phyloP scores from a whole-genome alignment of 2,797 vertebrate genomes.

The Borostomias antarcticus region DNA sequence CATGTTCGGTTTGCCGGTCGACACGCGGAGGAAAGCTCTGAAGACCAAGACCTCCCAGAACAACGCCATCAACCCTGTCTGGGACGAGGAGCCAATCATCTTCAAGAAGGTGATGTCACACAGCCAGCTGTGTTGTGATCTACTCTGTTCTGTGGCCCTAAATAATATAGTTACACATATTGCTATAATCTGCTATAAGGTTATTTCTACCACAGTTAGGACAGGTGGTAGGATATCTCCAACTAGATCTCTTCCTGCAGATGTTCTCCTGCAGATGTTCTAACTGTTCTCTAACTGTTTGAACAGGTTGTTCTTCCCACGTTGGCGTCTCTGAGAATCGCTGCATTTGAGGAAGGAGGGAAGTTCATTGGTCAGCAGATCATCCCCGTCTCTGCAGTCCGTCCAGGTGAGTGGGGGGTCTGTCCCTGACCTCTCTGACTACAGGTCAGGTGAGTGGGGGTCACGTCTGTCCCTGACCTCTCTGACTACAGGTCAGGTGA shows the following conservation, averaged over 20 bases:
- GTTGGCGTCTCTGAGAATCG: slow-evolving; percentile 84
- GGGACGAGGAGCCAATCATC: slow-evolving; percentile 88
- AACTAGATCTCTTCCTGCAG: too few species aligned
- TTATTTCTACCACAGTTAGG: too few species aligned
- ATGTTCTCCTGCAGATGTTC: too few species aligned
- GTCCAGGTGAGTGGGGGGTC: slow-evolving; percentile 89
- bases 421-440: background rate
- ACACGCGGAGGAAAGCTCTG: slow-evolving; percentile 86
- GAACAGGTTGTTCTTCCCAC: slow-evolving; percentile 84
- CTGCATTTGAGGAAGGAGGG: slow-evolving; percentile 88
- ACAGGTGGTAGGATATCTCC: too few species aligned
- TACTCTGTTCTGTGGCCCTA: background rate
- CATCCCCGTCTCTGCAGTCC: slow-evolving; percentile 86
- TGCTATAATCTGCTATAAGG: too few species aligned
- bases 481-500: too few species aligned
- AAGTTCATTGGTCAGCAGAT: slow-evolving; percentile 91
- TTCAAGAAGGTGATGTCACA: slow-evolving; percentile 83
- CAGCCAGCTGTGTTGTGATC: background rate
- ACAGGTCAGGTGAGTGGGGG: background rate
- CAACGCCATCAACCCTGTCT: slow-evolving; percentile 88
- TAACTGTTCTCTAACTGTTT: too few species aligned
- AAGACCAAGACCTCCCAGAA: slow-evolving; percentile 89
- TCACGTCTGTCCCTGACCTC: too few species aligned
- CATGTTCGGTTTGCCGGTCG: slow-evolving; percentile 90
- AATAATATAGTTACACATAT: too few species aligned